phyloP scores from a whole-genome alignment of 2,888 invertebrate species.

The Eristalinus sepulchralis region DNA sequence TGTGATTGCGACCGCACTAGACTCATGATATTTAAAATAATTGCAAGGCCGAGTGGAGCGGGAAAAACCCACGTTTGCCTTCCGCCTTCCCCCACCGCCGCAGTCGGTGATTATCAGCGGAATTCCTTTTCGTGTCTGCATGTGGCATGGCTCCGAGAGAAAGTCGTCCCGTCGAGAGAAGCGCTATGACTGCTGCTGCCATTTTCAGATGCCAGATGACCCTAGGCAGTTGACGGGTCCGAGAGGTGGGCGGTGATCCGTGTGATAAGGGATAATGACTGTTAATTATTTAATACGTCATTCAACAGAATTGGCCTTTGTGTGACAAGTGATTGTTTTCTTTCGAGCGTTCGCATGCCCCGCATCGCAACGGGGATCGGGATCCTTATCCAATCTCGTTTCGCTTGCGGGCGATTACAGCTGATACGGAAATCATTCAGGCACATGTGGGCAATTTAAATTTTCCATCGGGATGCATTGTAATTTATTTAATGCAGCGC shows the following conservation, averaged over 20 bases:
- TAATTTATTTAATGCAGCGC: constrained; percentile 40
- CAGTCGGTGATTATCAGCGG: neutral
- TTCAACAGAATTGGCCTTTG: constrained; percentile 35
- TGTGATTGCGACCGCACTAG: constrained; percentile 41
- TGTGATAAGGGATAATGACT: constrained; percentile 42
- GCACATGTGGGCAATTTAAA: constrained; percentile 37
- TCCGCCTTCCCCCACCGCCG: constrained; percentile 1
- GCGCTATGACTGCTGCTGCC: neutral
- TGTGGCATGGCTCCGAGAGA: constrained; percentile 23
- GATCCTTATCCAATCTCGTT: constrained; percentile 17
- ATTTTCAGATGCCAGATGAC: constrained; percentile 27
- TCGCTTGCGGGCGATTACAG: constrained; percentile 12
- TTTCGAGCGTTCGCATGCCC: neutral
- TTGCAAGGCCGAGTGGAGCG: constrained; percentile 29
- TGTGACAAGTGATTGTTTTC: constrained; percentile 29
- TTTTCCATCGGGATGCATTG: constrained; percentile 55
- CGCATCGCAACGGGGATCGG: neutral
- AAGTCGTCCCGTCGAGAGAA: constrained; percentile 1
- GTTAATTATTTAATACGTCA: constrained; percentile 64
- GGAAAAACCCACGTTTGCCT: neutral
- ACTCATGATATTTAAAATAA: constrained; percentile 58
- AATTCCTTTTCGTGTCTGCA: constrained; percentile 39
- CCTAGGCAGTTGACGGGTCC: neutral
- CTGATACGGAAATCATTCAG: constrained; percentile 15
- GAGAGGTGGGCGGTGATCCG: neutral